phyloP scores from a whole-genome alignment of 2,113 vertebrate genomes.

The Cynoglossus semilaevis region DNA sequence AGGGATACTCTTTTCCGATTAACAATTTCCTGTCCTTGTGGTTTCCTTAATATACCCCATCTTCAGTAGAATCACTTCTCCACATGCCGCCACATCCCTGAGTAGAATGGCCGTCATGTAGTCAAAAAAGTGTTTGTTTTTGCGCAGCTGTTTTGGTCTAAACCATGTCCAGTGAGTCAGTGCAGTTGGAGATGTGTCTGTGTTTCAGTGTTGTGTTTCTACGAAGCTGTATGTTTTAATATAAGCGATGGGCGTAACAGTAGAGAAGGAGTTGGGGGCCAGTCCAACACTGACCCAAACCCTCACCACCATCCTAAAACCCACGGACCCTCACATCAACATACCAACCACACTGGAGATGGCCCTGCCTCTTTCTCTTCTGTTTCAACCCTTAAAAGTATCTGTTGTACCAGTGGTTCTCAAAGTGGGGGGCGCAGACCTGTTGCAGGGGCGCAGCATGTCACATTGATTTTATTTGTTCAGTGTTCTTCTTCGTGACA shows the following conservation, averaged over 20 bases:
- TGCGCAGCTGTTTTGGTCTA: conserved; percentile 50
- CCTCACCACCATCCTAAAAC: no score
- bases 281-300: conserved; percentile 25
- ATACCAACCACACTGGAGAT: conserved; percentile 36
- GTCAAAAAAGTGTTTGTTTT: conserved; percentile 64
- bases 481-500: no score
- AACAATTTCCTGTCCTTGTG: conserved; percentile 34
- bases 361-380: conserved; percentile 60
- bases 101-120: conserved; percentile 57
- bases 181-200: conserved; percentile 23
- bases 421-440: no score
- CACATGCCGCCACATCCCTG: conserved; percentile 71
- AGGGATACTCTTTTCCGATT: conserved; percentile 46
- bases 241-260: conserved; percentile 3
- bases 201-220: conserved; percentile 54
- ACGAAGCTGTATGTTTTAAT: conserved; percentile 72
- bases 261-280: conserved; percentile 56
- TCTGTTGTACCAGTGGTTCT: not conserved
- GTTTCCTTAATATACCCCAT: conserved; percentile 47
- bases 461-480: no score
- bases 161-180: conserved; percentile 9
- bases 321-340: conserved; percentile 17
- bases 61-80: conserved; percentile 64
- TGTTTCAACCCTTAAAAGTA: conserved; percentile 12
- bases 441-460: no score